Evolutionary conservation across 2,113 vertebrate species (phyloP), one percentile per base, ranked within the genome.

Genomic region (Epinephelus fuscoguttatus): DNA sequence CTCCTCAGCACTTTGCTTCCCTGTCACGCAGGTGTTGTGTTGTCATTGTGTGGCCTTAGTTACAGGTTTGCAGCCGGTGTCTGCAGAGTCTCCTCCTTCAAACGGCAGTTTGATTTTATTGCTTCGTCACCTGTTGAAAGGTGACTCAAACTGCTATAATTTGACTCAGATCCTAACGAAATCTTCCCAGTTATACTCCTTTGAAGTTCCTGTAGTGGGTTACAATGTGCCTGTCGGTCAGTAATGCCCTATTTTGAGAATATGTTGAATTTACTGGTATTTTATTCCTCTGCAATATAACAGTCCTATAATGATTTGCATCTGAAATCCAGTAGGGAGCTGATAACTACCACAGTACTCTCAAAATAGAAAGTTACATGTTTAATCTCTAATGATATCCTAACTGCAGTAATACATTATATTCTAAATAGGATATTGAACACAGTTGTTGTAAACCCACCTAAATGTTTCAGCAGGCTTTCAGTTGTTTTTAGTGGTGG

Each of bases 121-220:
- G 84, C 75, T 63, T 85, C 18, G 81, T 94, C 84, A 94, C 93
- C 92, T 94, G 93, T 94, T 94, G 91, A 91, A 87, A 88, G 19
- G 75, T 84, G 56, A 79, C 27, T 53, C 45, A 76, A 69, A 40
- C 63, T 74, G 59, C 17, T 18, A 6, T 4, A 3, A 50, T 49
- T n/a, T 61, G 0, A 62, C 17, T 27, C 1, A 6, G 14, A 71
- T 3, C 18, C 0, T 6, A 30, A 30, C 0, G 13, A 33, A 21
- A 78, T 49, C 50, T 19, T 71, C 1, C 3, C 11, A 2, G 0
- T 37, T 3, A 3, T 52, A 10, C 12, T 6, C 3, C 5, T 3
- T 0, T 0, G 14, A 79, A 79, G 61, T 60, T 49, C 1, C 10
- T 12, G 7, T 19, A 17, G 14, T 11, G 37, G 3, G 1, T 75